Evolutionary conservation across 2,113 vertebrate species (phyloP), one percentile per base, ranked within the genome.

Genomic region (Myxocyprinus asiaticus): DNA sequence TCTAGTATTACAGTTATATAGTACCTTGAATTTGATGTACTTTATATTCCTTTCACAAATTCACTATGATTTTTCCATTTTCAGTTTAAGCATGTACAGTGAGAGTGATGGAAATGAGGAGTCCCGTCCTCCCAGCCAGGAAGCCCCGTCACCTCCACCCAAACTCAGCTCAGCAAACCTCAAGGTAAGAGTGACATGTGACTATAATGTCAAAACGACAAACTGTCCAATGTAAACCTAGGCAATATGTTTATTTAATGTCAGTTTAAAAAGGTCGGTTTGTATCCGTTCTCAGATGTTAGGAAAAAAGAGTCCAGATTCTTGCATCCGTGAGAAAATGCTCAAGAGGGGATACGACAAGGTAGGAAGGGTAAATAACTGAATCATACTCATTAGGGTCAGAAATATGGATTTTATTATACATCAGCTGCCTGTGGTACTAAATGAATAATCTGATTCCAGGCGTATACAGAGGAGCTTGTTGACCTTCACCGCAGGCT

Each of bases 281-380:
- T 58, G 9, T 58, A 15, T 56, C 17, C 53, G 12, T 67, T 15
- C 58, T n/a, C 88, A 99, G 97, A 92, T 93, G 0, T 91, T 95
- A 4, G 96, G 95, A 85, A 94, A 96, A 85, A 97, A 98, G 90
- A 99, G 97, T 88, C 97, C 97, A 0, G 97, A 98, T 82, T 90
- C 94, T 67, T 96, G 96, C 76, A 93, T 93, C 87, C 96, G 97
- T 0, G 96, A 99, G 81, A 99, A 98, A 92, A 94, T 95, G 85
- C 91, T 98, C 87, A 98, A 97, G 94, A 98, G 97, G 89, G 96
- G 96, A 85, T 97, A 98, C 0, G 96, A 98, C 93, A 99, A 99
- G 96, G 97, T 98, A 86, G 89, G 89, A 91, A 92, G 89, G 90
- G 91, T 92, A 91, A 91, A 92, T 92, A 83, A 89, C 86, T 81